Conservation (phyloP, 2,888 invertebrate genomes). For the Linyphia triangularis region DNA sequence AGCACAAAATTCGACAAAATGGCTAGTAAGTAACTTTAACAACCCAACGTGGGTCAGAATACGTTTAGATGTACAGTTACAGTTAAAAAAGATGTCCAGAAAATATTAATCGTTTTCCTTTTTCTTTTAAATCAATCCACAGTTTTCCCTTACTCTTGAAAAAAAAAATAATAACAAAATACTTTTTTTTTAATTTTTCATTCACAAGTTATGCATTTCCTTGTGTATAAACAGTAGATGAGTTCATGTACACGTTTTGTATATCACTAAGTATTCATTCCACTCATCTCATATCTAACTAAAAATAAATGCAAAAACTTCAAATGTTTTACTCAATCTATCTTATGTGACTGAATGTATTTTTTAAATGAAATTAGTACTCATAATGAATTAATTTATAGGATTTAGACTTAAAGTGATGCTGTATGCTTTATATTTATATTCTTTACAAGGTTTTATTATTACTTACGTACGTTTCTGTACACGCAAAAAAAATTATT, state of each 20-base stretch:
- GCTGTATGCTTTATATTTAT: conserved; percentile 39
- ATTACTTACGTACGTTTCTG: conserved; percentile 30
- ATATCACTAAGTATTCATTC: background rate
- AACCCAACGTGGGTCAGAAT: background rate
- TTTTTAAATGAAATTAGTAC: conserved; percentile 29
- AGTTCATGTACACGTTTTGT: conserved; percentile 4
- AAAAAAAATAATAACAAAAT: background rate
- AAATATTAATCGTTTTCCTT: background rate
- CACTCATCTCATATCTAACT: background rate
- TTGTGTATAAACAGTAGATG: conserved; percentile 29
- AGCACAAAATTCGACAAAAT: conserved; percentile 44
- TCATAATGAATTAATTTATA: conserved; percentile 22
- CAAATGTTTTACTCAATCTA: conserved; percentile 16
- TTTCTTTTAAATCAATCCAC: background rate
- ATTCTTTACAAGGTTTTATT: conserved; percentile 10
- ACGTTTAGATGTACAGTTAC: conserved; percentile 34
- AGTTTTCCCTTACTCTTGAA: background rate
- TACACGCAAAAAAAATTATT: conserved; percentile 43
- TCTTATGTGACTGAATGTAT: conserved; percentile 29
- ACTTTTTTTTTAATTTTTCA: conserved; percentile 17
- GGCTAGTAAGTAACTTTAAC: conserved; percentile 47
- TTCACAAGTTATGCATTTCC: conserved; percentile 4
- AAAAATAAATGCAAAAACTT: background rate
- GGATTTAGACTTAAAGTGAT: conserved; percentile 9
- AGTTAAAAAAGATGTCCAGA: background rate